Conservation (phyloP, 2,888 invertebrate genomes). For the Acronicta aceris region DNA sequence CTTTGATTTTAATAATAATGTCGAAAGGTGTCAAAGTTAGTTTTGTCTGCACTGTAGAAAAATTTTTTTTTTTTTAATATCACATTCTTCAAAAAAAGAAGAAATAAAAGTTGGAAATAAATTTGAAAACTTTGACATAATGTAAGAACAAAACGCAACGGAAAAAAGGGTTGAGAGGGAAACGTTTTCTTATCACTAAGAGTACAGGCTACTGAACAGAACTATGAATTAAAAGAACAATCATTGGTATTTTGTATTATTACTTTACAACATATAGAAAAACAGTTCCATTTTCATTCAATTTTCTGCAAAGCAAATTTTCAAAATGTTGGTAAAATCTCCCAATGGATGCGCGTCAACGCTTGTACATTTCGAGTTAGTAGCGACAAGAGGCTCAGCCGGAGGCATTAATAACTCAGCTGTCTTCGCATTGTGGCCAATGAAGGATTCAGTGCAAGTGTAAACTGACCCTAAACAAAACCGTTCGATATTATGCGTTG, state of each 20-base stretch:
- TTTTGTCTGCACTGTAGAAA: no score
- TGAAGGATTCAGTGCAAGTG: constrained; percentile 72
- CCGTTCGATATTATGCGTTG: constrained; percentile 44
- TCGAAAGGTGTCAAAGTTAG: no score
- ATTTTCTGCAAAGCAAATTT: neutral
- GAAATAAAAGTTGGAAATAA: neutral
- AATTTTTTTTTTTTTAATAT: no score
- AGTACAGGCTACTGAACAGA: constrained; percentile 14
- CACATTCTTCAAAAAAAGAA: neutral
- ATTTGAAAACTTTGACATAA: no score
- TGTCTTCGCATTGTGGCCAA: constrained; percentile 65
- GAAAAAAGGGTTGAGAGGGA: constrained; percentile 19
- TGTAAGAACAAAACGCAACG: neutral
- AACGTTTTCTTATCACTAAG: constrained; percentile 18
- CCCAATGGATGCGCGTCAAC: constrained; percentile 45
- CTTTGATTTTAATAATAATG: neutral
- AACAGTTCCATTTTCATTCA: neutral
- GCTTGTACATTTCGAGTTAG: constrained; percentile 60
- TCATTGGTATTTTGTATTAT: neutral
- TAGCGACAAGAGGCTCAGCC: constrained; percentile 60
- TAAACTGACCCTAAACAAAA: constrained; percentile 65
- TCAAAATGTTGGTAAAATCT: constrained; percentile 1
- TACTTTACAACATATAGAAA: neutral
- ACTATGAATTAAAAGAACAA: constrained; percentile 8
- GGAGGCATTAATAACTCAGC: constrained; percentile 73